phyloP scores from a whole-genome alignment of 2,888 invertebrate species.

The Omphaloscelis lunosa region DNA sequence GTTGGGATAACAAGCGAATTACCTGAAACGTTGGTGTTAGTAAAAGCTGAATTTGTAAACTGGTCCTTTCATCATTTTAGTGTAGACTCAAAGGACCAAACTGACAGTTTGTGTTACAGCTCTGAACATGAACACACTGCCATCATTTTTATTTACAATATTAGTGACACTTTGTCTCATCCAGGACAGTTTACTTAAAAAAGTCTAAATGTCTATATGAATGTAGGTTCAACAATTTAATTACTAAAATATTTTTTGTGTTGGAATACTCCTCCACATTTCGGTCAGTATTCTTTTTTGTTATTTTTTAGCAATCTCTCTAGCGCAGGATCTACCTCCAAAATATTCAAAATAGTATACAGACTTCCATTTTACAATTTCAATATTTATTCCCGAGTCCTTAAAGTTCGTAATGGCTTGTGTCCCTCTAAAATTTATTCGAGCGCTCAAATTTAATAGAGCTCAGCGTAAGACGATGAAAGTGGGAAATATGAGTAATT shows the following conservation, averaged over 20 bases:
- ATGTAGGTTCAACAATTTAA: not conserved
- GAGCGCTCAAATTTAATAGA: slow-evolving; percentile 63
- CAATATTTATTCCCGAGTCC: not conserved
- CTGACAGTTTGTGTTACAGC: not conserved
- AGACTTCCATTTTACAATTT: slow-evolving; percentile 8
- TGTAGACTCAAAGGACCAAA: slow-evolving; percentile 22
- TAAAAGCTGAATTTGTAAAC: slow-evolving; percentile 12
- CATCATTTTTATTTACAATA: not conserved
- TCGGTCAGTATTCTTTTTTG: no score
- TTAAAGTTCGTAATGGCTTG: slow-evolving; percentile 27
- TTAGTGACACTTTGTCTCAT: not conserved
- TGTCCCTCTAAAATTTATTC: slow-evolving; percentile 41
- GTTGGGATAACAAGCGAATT: slow-evolving; percentile 20
- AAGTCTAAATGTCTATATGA: not conserved
- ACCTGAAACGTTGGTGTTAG: not conserved
- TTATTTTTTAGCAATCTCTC: slow-evolving; percentile 4
- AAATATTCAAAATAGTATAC: slow-evolving; percentile 26
- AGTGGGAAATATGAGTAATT: slow-evolving; percentile 45
- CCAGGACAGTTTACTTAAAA: not conserved
- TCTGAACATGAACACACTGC: not conserved
- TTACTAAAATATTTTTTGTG: not conserved
- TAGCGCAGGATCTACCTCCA: not conserved
- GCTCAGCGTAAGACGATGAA: slow-evolving; percentile 26
- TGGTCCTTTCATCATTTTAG: slow-evolving; percentile 24
- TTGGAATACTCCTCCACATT: not conserved